phyloP scores from a whole-genome alignment of 2,113 vertebrate species.

The Paramormyrops kingsleyae region DNA sequence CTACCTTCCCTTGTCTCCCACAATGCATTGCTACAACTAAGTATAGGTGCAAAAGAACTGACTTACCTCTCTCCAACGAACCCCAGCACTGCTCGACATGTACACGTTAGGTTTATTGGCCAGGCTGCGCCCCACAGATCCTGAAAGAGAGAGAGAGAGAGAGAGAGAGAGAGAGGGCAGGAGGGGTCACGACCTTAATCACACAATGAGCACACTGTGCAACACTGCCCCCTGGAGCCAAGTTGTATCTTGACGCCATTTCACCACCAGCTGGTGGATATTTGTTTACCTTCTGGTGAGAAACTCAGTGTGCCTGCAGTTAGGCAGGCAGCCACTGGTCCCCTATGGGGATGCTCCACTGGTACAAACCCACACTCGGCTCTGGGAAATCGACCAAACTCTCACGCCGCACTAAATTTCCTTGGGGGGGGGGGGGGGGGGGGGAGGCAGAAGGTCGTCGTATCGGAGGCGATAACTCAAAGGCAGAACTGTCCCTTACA shows the following conservation, averaged over 20 bases:
- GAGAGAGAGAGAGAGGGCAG: constrained; percentile 15
- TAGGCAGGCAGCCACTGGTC: not conserved
- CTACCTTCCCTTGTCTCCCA: not conserved
- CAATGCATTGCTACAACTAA: not conserved
- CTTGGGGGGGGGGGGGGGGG: not conserved
- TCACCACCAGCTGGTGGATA: not conserved
- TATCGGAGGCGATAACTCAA: not conserved
- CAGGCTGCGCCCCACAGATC: constrained; percentile 84
- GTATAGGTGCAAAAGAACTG: not conserved
- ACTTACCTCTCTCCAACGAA: constrained; percentile 89
- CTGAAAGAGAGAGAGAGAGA: constrained; percentile 47
- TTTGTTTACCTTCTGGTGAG: constrained; percentile 11
- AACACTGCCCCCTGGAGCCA: not conserved
- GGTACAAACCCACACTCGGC: not conserved
- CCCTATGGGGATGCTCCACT: not conserved
- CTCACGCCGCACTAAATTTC: not conserved
- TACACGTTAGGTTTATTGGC: constrained; percentile 92
- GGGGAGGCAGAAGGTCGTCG: not conserved
- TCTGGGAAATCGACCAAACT: not conserved
- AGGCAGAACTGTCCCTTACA: not conserved
- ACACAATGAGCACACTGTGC: not conserved
- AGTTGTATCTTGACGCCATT: not conserved
- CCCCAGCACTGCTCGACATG: constrained; percentile 86
- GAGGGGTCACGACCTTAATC: constrained; percentile 5
- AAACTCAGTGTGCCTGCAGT: not conserved